phyloP scores from a whole-genome alignment of 2,888 invertebrate genomes.

The Sturmia bella region DNA sequence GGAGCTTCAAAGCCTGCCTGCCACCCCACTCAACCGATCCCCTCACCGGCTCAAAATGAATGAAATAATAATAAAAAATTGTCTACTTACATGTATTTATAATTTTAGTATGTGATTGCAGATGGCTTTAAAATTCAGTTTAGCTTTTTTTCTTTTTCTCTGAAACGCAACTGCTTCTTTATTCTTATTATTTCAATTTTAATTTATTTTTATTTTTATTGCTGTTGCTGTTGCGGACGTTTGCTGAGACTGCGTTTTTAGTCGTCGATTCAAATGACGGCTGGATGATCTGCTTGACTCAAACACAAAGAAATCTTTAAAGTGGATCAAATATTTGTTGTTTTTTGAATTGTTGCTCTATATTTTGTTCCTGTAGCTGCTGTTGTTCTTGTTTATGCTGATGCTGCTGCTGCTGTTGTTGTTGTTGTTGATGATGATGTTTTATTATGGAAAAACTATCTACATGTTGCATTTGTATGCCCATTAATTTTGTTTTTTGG shows the following conservation, averaged over 20 bases:
- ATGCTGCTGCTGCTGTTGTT: conserved; percentile 46
- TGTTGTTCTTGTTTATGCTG: conserved; percentile 55
- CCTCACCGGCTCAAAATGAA: too few species aligned
- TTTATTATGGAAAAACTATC: conserved; percentile 73
- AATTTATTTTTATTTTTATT: neutral
- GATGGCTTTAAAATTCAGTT: too few species aligned
- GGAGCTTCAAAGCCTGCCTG: too few species aligned
- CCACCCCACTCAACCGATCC: too few species aligned
- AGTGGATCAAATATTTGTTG: conserved; percentile 69
- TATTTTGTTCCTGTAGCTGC: conserved; percentile 63
- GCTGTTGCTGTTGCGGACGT: neutral
- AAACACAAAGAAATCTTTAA: conserved; percentile 68
- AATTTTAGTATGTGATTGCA: too few species aligned
- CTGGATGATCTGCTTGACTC: conserved; percentile 9
- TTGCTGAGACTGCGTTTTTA: conserved; percentile 15
- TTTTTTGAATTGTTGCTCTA: conserved; percentile 67
- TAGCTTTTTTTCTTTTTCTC: neutral
- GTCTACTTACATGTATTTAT: neutral
- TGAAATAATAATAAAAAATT: too few species aligned
- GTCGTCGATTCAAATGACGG: conserved; percentile 18
- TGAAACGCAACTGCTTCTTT: neutral
- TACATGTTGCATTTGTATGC: conserved; percentile 76
- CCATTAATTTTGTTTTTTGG: conserved; percentile 47
- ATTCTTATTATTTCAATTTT: neutral
- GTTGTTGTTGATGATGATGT: conserved; percentile 63